These are phyloP conservation scores for Salticus scenicus DNA, from an alignment of 2,888 invertebrate genomes.

Conservation along the genomic window DNA sequence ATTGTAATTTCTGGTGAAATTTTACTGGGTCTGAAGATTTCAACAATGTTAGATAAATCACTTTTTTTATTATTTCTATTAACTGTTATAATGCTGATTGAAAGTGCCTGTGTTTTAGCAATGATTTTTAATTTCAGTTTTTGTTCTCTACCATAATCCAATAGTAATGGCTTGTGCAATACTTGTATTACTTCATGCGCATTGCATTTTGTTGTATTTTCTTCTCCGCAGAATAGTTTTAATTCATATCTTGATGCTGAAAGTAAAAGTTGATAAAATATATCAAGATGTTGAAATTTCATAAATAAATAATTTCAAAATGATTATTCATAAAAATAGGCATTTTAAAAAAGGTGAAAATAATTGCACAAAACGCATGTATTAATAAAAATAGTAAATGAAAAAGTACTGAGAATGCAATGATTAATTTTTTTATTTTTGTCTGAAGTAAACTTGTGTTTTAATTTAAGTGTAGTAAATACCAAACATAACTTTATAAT, in stretches of 20 bases:
- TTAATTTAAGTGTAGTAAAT: too few species aligned
- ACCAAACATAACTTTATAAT: too few species aligned
- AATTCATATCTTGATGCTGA: slow-evolving; percentile 53
- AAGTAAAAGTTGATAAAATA: slow-evolving; percentile 40
- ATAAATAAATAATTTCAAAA: too few species aligned
- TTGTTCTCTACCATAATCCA: slow-evolving; percentile 8
- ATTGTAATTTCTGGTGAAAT: not conserved
- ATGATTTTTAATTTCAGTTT: not conserved
- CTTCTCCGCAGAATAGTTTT: slow-evolving; percentile 20
- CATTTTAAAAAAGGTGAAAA: not conserved
- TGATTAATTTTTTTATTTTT: too few species aligned
- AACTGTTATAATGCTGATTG: not conserved
- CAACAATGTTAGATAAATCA: slow-evolving; percentile 26
- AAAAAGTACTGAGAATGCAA: too few species aligned
- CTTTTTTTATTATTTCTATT: not conserved
- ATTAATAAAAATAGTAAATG: not conserved
- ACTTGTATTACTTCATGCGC: slow-evolving; percentile 8
- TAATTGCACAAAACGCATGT: not conserved
- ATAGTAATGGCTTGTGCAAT: slow-evolving; percentile 21
- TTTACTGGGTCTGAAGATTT: not conserved
- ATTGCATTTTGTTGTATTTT: slow-evolving; percentile 14
- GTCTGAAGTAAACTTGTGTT: too few species aligned
- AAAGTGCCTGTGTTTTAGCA: not conserved
- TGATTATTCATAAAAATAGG: too few species aligned
- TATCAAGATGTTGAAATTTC: not conserved